phyloP scores from a whole-genome alignment of 2,113 vertebrate genomes.

The Rhabdomys dilectus region DNA sequence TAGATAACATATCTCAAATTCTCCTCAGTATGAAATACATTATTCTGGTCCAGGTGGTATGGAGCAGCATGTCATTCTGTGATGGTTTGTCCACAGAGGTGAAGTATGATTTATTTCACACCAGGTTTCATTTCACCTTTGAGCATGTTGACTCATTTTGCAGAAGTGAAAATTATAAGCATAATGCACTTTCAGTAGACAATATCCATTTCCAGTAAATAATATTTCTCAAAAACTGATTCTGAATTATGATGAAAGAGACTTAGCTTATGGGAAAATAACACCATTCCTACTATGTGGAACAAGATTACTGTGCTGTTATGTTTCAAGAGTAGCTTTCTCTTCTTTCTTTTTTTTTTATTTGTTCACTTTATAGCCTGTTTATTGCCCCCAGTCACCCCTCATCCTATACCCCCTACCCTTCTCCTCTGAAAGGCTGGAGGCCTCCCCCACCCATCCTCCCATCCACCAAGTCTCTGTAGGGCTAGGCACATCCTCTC shows the following conservation, averaged over 20 bases:
- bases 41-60: not conserved
- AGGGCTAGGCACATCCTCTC: too few relatives aligned
- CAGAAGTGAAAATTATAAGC: not conserved
- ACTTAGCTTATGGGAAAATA: conserved; percentile 8
- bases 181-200: not conserved
- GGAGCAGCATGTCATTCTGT: not conserved
- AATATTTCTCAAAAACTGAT: not conserved
- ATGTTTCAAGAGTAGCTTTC: not conserved
- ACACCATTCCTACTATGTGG: not conserved
- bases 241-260: not conserved
- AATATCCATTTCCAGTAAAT: not conserved
- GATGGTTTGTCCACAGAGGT: not conserved
- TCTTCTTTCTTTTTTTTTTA: not conserved
- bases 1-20: not conserved
- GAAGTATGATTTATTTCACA: not conserved
- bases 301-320: not conserved
- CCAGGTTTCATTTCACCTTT: not conserved
- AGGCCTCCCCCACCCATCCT: too few relatives aligned
- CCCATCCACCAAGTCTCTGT: too few relatives aligned
- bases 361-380: too few relatives aligned
- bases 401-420: too few relatives aligned
- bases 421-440: too few relatives aligned
- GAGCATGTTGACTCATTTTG: not conserved
- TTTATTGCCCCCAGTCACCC: too few relatives aligned
- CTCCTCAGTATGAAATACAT: not conserved